These are phyloP conservation scores for Melanophora roralis DNA, from an alignment of 2,888 invertebrate species.

Conservation along the genomic window DNA sequence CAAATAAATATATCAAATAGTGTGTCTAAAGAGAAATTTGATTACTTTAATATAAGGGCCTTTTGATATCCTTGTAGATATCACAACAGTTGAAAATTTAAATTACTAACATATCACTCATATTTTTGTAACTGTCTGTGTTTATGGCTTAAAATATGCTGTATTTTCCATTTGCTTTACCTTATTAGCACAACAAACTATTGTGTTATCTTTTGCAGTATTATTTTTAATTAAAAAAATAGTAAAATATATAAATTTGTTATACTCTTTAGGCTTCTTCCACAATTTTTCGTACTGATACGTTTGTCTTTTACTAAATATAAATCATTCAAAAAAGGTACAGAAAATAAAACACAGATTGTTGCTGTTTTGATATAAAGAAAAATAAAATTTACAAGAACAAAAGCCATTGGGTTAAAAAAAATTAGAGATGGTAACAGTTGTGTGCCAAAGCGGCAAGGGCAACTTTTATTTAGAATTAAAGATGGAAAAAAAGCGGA, in stretches of 20 bases:
- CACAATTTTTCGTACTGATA: background rate
- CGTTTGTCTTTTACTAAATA: background rate
- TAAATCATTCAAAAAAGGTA: slow-evolving; percentile 17
- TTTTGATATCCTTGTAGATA: no score
- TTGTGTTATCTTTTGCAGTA: background rate
- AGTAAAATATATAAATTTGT: background rate
- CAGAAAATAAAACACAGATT: slow-evolving; percentile 13
- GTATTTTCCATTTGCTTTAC: background rate
- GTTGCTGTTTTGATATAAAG: slow-evolving; percentile 12
- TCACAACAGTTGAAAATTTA: no score
- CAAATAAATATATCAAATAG: no score
- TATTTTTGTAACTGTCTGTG: no score
- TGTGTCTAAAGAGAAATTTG: no score
- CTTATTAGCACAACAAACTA: background rate
- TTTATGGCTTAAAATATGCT: background rate
- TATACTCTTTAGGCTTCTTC: background rate
- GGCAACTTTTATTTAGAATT: slow-evolving; percentile 45
- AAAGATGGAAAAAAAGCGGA: slow-evolving; percentile 3
- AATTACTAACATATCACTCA: no score
- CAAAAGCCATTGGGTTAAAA: background rate
- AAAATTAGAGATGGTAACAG: background rate
- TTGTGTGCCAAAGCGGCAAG: slow-evolving; percentile 43
- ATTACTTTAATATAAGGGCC: no score
- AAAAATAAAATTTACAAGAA: background rate
- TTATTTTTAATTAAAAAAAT: background rate